phyloP scores from a whole-genome alignment of 2,797 vertebrate species.

The Leptodactylus fallax region DNA sequence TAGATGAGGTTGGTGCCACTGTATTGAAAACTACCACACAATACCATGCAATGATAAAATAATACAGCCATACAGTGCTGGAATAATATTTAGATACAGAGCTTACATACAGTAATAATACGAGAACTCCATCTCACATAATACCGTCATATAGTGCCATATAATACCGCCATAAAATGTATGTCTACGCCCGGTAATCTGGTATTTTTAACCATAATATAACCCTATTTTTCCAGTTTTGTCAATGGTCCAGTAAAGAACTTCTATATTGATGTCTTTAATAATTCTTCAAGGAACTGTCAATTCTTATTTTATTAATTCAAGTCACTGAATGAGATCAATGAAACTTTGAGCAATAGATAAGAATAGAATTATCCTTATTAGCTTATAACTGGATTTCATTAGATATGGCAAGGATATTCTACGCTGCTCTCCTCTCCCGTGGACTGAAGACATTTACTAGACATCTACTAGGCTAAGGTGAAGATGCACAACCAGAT shows the following conservation, averaged over 20 bases:
- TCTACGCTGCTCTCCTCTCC: background rate
- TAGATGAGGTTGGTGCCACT: no score
- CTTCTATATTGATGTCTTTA: background rate
- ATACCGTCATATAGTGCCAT: no score
- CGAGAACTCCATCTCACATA: no score
- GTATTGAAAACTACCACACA: no score
- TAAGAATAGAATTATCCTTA: conserved; percentile 1
- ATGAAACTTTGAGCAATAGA: background rate
- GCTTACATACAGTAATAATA: no score
- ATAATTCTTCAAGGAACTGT: background rate
- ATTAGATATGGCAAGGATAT: background rate
- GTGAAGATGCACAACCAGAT: no score
- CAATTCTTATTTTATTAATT: conserved; percentile 7
- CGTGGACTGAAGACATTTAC: background rate
- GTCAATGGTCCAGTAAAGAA: background rate
- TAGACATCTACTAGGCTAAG: background rate
- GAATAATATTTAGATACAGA: no score
- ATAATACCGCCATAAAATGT: no score
- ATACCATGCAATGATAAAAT: no score
- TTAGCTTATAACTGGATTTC: conserved; percentile 11
- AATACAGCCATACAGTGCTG: no score
- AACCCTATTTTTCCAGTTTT: background rate
- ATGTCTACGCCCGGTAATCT: no score
- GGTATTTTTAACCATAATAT: no score
- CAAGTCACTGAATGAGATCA: background rate